These are phyloP conservation scores for Rhopilema esculentum DNA, from an alignment of 30 jellyfish, hydroid and myxozoan genomes.

Conservation along the genomic window DNA sequence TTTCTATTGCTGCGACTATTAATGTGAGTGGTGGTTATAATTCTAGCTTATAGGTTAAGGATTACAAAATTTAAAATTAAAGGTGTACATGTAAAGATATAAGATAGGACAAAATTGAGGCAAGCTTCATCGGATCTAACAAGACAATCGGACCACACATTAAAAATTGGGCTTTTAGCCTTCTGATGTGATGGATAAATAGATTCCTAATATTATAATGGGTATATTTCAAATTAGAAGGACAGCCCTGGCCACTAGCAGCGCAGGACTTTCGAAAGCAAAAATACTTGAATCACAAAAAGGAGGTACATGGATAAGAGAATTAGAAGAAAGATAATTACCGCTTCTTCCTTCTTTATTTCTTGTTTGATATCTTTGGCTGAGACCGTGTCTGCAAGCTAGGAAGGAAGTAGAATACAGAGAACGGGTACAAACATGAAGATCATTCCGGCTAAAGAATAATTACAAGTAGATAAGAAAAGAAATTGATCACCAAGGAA, in stretches of 20 bases:
- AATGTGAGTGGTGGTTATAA: background rate
- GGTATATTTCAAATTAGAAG: too few species aligned
- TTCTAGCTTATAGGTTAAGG: too few species aligned
- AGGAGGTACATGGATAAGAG: background rate
- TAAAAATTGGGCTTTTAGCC: too few species aligned
- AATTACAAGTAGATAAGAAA: background rate
- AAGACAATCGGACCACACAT: too few species aligned
- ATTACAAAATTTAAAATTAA: too few species aligned
- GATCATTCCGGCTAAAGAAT: background rate
- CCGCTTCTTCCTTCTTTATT: slow-evolving; percentile 53
- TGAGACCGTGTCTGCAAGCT: slow-evolving; percentile 72
- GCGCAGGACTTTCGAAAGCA: background rate
- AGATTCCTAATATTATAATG: too few species aligned
- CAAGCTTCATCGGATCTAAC: too few species aligned
- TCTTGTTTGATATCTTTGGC: slow-evolving; percentile 61
- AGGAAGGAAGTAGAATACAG: background rate
- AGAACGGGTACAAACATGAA: background rate
- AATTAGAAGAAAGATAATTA: slow-evolving; percentile 2
- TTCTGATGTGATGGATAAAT: too few species aligned
- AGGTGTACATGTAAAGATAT: too few species aligned
- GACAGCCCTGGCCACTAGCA: too few species aligned
- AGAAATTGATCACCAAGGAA: too few species aligned
- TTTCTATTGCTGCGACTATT: background rate
- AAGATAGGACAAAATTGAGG: too few species aligned
- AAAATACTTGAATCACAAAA: background rate